phyloP scores from a whole-genome alignment of 2,888 invertebrate genomes.

The Thumatha senex region DNA sequence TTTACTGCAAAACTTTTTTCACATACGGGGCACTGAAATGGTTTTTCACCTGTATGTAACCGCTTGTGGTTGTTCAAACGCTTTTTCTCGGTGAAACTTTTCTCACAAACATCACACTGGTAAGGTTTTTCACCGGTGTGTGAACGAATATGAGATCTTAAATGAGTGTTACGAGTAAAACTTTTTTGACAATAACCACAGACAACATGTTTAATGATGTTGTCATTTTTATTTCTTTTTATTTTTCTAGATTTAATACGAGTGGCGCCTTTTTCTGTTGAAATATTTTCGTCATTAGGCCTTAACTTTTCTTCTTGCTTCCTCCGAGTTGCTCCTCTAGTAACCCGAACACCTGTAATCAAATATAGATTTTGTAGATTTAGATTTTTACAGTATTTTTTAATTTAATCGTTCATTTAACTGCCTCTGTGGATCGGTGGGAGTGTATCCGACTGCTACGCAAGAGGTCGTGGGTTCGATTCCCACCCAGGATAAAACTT shows the following conservation, averaged over 20 bases:
- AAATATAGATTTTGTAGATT: too few species aligned
- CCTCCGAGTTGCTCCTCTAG: not conserved
- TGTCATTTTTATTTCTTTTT: not conserved
- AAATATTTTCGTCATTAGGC: not conserved
- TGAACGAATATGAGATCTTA: not conserved
- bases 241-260: not conserved
- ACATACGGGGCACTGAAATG: not conserved
- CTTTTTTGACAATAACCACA: not conserved
- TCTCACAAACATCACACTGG: not conserved
- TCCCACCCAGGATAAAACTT: too few species aligned
- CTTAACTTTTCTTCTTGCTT: not conserved
- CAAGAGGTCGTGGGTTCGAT: too few species aligned
- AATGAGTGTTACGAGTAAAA: not conserved
- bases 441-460: too few species aligned
- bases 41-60: conserved; percentile 1
- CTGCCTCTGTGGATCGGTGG: too few species aligned
- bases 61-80: not conserved
- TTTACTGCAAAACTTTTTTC: not conserved
- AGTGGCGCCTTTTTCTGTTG: not conserved
- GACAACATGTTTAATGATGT: not conserved
- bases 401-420: too few species aligned
- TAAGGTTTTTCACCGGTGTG: not conserved
- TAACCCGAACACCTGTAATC: not conserved
- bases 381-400: too few species aligned
- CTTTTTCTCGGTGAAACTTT: not conserved